Base-by-base conservation (phyloP, 2,888 invertebrate genomes). In the Hyposoter didymator region DNA sequence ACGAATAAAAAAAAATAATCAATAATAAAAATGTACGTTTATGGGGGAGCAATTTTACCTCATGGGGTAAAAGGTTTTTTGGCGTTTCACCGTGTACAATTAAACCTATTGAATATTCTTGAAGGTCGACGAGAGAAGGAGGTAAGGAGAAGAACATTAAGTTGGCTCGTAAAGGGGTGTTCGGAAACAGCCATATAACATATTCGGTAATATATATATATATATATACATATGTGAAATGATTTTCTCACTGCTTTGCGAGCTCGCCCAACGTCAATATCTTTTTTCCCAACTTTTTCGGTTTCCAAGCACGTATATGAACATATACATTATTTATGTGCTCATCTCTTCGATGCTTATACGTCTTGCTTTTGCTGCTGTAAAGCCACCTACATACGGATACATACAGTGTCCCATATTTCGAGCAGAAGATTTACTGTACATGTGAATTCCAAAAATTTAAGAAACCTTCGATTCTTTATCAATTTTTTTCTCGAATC, bases 241-340 rank as follows among this genome's bases (percentile, higher is more conserved):
- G 59, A 6, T 45, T 45, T 62, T 47, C 45, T 28, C 32, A 49
- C 17, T 66, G 47, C 52, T n/a, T 45, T 67, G 12, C 82, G 52
- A 19, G n/a, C 35, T 66, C 75, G 32, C 43, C 78, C 59, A 73
- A 78, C 83, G 76, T 78, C 78, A 49, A 78, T 78, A 74, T 70
- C 69, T 85, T 81, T 84, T 81, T 78, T 73, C 49, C 28, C 55
- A 66, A 78, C 69, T 82, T 82, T 82, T 85, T 84, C 82, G 82
- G 70, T 85, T 82, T 82, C 85, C 74, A 47, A 72, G 84, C 82
- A 85, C 82, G 84, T 85, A 85, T 82, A 85, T 85, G 82, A 82
- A 55, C 59, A 66, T 55, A 85, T 85, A 85, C 81, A 85, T 85
- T 82, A 85, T 85, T 85, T 78, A 85, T 85, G 82, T 78, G 78